Evolutionary conservation across 2,888 invertebrate genomes (phyloP), one percentile per base, ranked within the genome.

Genomic region (Criorhina ranunculi): DNA sequence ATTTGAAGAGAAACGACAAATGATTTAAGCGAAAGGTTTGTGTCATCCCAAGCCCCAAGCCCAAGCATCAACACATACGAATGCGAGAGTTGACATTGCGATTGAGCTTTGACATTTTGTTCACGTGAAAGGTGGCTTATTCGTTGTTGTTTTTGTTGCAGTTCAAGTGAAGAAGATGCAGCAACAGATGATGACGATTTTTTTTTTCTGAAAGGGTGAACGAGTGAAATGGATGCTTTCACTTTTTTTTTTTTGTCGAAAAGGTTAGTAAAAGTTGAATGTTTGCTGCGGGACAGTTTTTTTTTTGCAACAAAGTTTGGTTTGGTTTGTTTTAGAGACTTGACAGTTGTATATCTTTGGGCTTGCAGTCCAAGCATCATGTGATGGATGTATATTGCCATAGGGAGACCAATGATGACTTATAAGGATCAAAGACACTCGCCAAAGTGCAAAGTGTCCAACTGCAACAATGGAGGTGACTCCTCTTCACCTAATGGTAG

Each of bases 61-160:
- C 2, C 1, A 24, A 15, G 15, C 42, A 8, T 60, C 17, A n/a
- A n/a, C 24, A 1, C 24, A 24, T 24, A 55, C 44, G 31, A 44
- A 51, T 53, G 37, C 19, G 37, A 69, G 29, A 57, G 64, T 24
- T 76, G 49, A 57, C 76, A 76, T 76, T 75, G 55, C 31, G 67
- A 59, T 66, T 60, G 37, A 80, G 46, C 66, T 80, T 64, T 76
- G 76, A 69, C 62, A 76, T 76, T 81, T 72, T 5, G 11, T 15
- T 67, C 29, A 1, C 35, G 60, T 75, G 80, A 55, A 69, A 62
- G 55, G 17, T 24, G 35, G 9, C 49, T 49, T 55, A 24, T 4
- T 24, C 24, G 24, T 24, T 24, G 24, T 24, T 1, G 24, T 53
- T 40, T 24, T 19, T 37, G 5, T 44, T 60, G 11, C 2, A 42